Evolutionary conservation across 2,888 invertebrate genomes (phyloP), one percentile per base, ranked within the genome.

Genomic region (Cataglyphis altisquamis): DNA sequence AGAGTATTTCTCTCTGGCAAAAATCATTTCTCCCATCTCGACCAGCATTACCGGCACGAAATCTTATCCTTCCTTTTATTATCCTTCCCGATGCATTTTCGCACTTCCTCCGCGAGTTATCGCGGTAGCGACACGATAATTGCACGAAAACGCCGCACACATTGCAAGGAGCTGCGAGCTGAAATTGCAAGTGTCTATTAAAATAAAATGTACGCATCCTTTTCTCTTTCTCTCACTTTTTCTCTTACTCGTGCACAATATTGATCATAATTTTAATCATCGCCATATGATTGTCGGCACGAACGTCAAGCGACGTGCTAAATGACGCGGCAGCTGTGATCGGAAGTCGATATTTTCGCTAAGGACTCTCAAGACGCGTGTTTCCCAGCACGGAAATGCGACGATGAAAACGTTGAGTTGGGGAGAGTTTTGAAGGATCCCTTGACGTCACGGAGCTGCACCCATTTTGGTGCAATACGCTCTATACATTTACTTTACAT

Each of bases 401-500:
- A 80, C 60, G 73, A 80, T 80, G 78, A 80, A 80, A 80, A 72
- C 41, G 74, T 72, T 25, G 73, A 80, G 73, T 73, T 73, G 36
- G 67, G 70, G 8, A 60, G 74, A 80, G 60, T 80, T 80, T 80
- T 73, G 78, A 80, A 80, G 78, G 74, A 82, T 78, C 78, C 78
- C 57, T 67, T 10, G 72, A 64, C 83, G 85, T 89, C 90, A 87
- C 80, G 85, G 70, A 83, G 78, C 62, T 72, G 74, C 89, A 83
- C 83, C 82, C 80, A 84, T 81, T 84, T 85, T 82, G 73, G 74
- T 45, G 78, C 85, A 77, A 87, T 88, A 84, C 81, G 64, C 80
- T 66, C 64, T 82, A 74, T 78, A 67, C 78, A 80, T 80, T 80
- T 78, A 78, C 77, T 90, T 84, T 87, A 86, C 85, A 84, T 83